These are phyloP conservation scores for Lepisosteus osseus DNA, from an alignment of 2,113 vertebrate species.

Conservation along the genomic window DNA sequence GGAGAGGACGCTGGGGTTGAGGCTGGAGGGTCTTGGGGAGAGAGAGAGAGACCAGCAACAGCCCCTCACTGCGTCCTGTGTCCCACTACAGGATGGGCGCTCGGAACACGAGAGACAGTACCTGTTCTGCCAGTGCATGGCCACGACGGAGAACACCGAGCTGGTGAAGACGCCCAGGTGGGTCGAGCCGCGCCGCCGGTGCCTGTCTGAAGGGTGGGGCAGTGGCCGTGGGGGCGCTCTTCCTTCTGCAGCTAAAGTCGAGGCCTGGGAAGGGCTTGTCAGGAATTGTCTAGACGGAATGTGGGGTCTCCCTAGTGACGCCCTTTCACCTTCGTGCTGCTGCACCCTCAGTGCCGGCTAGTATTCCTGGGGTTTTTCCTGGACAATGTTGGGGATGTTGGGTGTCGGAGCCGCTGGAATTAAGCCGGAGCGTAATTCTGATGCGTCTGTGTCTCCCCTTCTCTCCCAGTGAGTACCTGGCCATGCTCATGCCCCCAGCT, in stretches of 20 bases:
- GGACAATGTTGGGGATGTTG: no score
- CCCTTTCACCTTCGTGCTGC: no score
- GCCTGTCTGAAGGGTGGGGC: no score
- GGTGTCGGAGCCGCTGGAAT: not conserved
- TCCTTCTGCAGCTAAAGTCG: not conserved
- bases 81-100: conserved; percentile 74
- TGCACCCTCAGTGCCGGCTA: no score
- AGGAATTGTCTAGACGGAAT: no score
- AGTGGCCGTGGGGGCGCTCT: no score
- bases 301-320: no score
- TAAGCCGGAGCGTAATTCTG: not conserved
- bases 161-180: conserved; percentile 91
- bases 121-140: conserved; percentile 83
- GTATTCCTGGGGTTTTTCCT: no score
- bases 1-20: not conserved
- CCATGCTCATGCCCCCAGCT: conserved; percentile 92
- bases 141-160: conserved; percentile 79
- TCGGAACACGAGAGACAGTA: conserved; percentile 94
- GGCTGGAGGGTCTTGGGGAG: not conserved
- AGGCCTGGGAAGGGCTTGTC: no score
- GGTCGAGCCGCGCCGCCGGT: conserved; percentile 21
- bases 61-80: not conserved
- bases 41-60: not conserved
- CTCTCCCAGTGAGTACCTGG: conserved; percentile 82
- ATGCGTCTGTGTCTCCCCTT: not conserved